Base-by-base conservation (phyloP, 2,888 invertebrate genomes). In the Listrodromus nycthemerus region DNA sequence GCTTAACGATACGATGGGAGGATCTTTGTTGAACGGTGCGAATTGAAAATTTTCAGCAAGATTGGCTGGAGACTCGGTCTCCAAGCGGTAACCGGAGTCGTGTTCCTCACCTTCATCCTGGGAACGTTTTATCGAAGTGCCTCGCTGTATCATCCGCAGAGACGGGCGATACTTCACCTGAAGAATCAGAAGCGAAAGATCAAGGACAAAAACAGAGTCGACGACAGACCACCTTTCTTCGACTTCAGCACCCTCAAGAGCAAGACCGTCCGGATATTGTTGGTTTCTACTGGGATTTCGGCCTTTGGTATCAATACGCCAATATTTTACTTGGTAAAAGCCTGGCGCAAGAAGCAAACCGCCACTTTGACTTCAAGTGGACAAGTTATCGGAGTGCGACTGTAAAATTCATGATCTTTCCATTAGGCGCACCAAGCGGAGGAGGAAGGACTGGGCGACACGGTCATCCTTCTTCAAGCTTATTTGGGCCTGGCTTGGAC, bases 41-140 rank as follows among this genome's bases (percentile, higher is more conserved):
- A 83, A 82, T 79, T 85, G 66, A 67, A 66, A 69, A 58, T 75
- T 94, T 94, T 63, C 94, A 97, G 97, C 89, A 96, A 96, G 85
- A 95, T 97, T 76, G 96, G 96, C 52, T 98, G 97, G 97, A 95
- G 97, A 87, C 94, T 97, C 85, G 97, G 97, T 52, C 95, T 98
- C 30, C 98, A 98, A 93, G 96, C 97, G 45, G 96, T 98, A 50
- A 97, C 98, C n/a, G 97, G 97, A 65, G 96, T 96, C 19, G 96
- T 97, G 52, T 97, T 97, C 89, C 94, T 96, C 67, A 97, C 97
- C 0, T 97, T 98, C 92, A 96, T 98, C 90, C 95, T 98, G 41
- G 98, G 97, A 74, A 97, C 97, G 5, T 97, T 97, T 94, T 98
- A 98, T 94, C 96, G 98, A 45, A 97, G 97, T 6, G 97, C 98